Evolutionary conservation across 2,797 vertebrate genomes (phyloP), one percentile per base, ranked within the genome.

Genomic region (Trachops cirrhosus): DNA sequence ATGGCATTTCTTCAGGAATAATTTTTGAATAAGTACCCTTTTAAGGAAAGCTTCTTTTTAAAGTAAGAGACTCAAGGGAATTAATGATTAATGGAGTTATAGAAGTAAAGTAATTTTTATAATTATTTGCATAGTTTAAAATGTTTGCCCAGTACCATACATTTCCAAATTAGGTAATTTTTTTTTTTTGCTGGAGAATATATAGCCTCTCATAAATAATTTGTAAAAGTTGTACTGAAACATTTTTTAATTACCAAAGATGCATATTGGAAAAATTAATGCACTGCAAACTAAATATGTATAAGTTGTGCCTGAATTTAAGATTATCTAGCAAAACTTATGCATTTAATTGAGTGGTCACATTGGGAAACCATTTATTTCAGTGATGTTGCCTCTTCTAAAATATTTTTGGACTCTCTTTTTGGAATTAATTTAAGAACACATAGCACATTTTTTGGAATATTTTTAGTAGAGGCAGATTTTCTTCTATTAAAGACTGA

Each of bases 401-500:
- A 91, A 95, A 93, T 18, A 86, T 79, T 96, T 94, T 91, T 50
- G 39, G 62, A 75, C n/a, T 39, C 5, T 93, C 41, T 96, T 39
- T 96, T 93, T 79, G 39, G 62, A 97, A 93, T 95, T 95, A 91
- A 93, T 80, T 93, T 86, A 94, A 95, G 80, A 86, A 91, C 54
- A 50, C 37, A 46, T 3, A 87, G 48, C 29, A 89, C 52, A 67
- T 94, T 94, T 68, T 89, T 93, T 54, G 87, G 41, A 92, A 95
- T 95, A 85, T 86, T 64, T 52, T 85, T 89, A 96, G 57, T 29
- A n/a, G 54, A 41, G 22, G 37, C 5, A 96, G 77, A 52, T 87
- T 93, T 93, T 96, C 90, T 97, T 94, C 83, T 89, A 94, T 52
- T 86, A 80, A 86, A 95, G 87, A 92, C 54, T 82, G 22, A 80